Conservation (phyloP, 2,113 vertebrate genomes). For the Hystrix cristata region DNA sequence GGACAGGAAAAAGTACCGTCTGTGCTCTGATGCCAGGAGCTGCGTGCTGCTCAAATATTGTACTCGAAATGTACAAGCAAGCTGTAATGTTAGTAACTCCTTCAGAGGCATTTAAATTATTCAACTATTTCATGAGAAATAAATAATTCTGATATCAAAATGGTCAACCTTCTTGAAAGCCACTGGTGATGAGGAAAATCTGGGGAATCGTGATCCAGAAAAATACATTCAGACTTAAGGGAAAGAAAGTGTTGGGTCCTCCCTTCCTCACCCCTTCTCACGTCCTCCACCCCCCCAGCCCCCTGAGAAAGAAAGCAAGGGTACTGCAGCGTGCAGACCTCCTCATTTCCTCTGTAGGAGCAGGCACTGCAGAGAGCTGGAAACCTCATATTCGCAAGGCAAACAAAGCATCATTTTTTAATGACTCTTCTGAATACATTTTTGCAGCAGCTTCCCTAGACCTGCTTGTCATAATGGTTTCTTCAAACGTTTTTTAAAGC, state of each 20-base stretch:
- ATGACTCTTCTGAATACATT: slow-evolving; percentile 97
- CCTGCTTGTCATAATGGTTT: slow-evolving; percentile 97
- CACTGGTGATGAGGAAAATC: slow-evolving; percentile 79
- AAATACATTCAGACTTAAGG: slow-evolving; percentile 75
- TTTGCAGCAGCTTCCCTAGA: slow-evolving; percentile 93
- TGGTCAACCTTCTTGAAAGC: slow-evolving; percentile 74
- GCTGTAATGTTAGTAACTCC: slow-evolving; percentile 79
- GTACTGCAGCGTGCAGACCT: slow-evolving; percentile 83
- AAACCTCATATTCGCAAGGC: slow-evolving; percentile 94
- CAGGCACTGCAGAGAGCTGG: slow-evolving; percentile 88
- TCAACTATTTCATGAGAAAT: slow-evolving; percentile 81
- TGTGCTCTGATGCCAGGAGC: slow-evolving; percentile 74
- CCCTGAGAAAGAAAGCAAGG: slow-evolving; percentile 61
- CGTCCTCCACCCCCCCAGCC: not conserved
- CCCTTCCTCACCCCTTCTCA: not conserved
- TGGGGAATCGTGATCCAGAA: slow-evolving; percentile 60
- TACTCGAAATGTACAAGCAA: slow-evolving; percentile 47
- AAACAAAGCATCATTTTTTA: slow-evolving; percentile 99
- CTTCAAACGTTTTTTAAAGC: slow-evolving; percentile 95
- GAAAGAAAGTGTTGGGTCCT: slow-evolving; percentile 72
- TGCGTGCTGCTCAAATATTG: slow-evolving; percentile 59
- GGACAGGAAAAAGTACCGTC: slow-evolving; percentile 61
- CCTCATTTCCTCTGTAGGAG: slow-evolving; percentile 89
- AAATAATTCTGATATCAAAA: slow-evolving; percentile 81
- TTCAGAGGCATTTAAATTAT: slow-evolving; percentile 81